Percentiles rank a stretch among this genome's conserved stretches.
These are phyloP conservation scores for Bombus turneri DNA, from an alignment of 1,140 invertebrate species.

Conservation along the genomic window DNA sequence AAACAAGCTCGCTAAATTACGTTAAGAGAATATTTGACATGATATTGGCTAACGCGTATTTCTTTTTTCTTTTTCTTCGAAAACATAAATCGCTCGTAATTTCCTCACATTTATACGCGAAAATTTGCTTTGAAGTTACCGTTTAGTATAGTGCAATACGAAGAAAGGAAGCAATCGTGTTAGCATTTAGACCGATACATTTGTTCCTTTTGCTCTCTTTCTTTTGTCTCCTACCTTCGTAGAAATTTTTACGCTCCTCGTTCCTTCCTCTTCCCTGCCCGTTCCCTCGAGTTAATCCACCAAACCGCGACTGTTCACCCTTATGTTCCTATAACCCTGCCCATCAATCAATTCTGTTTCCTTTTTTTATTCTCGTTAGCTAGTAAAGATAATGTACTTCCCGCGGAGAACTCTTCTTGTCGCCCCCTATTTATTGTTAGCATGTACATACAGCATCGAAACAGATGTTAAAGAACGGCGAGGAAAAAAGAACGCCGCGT, in stretches of 20 bases:
- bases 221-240: constrained; percentile 26
- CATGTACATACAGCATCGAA: constrained; percentile 40
- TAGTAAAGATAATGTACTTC: constrained; percentile 51
- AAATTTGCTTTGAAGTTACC: constrained; percentile 18
- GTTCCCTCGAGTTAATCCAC: background rate
- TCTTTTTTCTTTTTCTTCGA: background rate
- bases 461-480: constrained; percentile 40
- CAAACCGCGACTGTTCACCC: background rate
- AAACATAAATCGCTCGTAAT: background rate
- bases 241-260: background rate
- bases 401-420: constrained; percentile 50
- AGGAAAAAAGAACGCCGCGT: constrained; percentile 20
- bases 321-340: background rate
- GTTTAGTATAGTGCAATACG: constrained; percentile 36
- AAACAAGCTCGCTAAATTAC: constrained; percentile 28
- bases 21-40: background rate
- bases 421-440: constrained; percentile 61
- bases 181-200: constrained; percentile 19
- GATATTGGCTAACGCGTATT: constrained; percentile 11
- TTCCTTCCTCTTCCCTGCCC: background rate
- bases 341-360: background rate
- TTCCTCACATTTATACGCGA: background rate
- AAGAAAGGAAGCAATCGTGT: constrained; percentile 5
- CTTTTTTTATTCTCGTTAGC: constrained; percentile 44
- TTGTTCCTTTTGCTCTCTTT: constrained; percentile 46